phyloP scores from a whole-genome alignment of 2,113 vertebrate genomes.

The Morone saxatilis region DNA sequence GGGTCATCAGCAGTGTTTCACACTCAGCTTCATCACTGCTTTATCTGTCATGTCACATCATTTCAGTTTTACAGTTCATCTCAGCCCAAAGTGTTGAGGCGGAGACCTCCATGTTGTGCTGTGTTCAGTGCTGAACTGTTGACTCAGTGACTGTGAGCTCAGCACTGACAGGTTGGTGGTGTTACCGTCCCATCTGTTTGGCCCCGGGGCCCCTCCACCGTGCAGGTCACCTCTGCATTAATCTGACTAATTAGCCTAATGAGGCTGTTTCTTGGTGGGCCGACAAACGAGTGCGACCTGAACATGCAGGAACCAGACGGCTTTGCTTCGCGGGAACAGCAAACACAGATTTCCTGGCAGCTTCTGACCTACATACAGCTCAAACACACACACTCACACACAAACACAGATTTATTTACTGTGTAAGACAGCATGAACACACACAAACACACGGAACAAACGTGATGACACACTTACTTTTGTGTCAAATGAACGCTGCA shows the following conservation, averaged over 20 bases:
- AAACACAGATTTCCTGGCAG: conserved; percentile 56
- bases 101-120: not conserved
- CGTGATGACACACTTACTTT: conserved; percentile 42
- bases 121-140: conserved; percentile 49
- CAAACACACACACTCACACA: conserved; percentile 18
- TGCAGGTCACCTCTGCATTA: conserved; percentile 71
- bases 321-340: conserved; percentile 40
- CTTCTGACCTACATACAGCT: conserved; percentile 66
- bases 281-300: conserved; percentile 64
- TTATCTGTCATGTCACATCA: not conserved
- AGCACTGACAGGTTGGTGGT: conserved; percentile 56
- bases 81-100: not conserved
- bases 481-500: conserved; percentile 12
- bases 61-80: not conserved
- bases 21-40: not conserved
- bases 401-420: conserved; percentile 18
- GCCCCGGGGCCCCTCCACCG: conserved; percentile 44
- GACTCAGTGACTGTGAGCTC: conserved; percentile 40
- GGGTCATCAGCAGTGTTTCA: not conserved
- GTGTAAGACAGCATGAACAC: conserved; percentile 5
- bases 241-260: conserved; percentile 74
- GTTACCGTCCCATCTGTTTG: conserved; percentile 69
- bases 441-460: conserved; percentile 37
- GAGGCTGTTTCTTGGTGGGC: conserved; percentile 70
- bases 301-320: conserved; percentile 59